Base-by-base conservation (phyloP, 2,797 vertebrate genomes). In the Naso thynnoides region DNA sequence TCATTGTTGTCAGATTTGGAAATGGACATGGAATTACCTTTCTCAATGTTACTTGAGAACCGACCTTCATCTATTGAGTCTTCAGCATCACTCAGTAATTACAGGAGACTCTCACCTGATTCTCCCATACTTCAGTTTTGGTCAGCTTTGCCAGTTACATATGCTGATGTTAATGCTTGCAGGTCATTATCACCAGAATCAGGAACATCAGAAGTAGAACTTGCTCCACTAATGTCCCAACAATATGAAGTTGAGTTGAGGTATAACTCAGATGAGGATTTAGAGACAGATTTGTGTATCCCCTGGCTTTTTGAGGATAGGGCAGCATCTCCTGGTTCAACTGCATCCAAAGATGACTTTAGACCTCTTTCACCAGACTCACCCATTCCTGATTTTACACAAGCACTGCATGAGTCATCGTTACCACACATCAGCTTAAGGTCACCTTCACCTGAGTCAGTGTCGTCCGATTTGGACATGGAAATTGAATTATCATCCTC, bases 141-240 rank as follows among this genome's bases (percentile, higher is more conserved):
- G 47, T 58, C 70, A 18, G 36, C 21, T 41, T 47, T 73, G 5
- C 36, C 4, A 33, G 70, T 60, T 1, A 41, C n/a, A 0, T 39
- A 19, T 68, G n/a, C 18, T 44, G 62, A 68, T n/a, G 66, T 65
- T 39, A 66, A 13, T n/a, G 52, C 36, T 36, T 21, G n/a, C 53
- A 80, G 86, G 38, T 78, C 83, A 23, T 70, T 56, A 26, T 92
- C 89, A 21, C 82, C 86, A 59, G 84, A 86, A 49, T 86, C 84
- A 24, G 47, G 55, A 1, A 3, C 48, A n/a, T n/a, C n/a, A n/a
- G n/a, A n/a, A n/a, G n/a, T n/a, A n/a, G 80, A 64, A 27, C 83
- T 79, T 26, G 39, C 55, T 29, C 45, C 8, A n/a, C n/a, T n/a
- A n/a, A n/a, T n/a, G n/a, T n/a, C n/a, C n/a, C n/a, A n/a, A n/a